Evolutionary conservation across 2,797 vertebrate species (phyloP).

Genomic region (Chiroxiphia lanceolata): DNA sequence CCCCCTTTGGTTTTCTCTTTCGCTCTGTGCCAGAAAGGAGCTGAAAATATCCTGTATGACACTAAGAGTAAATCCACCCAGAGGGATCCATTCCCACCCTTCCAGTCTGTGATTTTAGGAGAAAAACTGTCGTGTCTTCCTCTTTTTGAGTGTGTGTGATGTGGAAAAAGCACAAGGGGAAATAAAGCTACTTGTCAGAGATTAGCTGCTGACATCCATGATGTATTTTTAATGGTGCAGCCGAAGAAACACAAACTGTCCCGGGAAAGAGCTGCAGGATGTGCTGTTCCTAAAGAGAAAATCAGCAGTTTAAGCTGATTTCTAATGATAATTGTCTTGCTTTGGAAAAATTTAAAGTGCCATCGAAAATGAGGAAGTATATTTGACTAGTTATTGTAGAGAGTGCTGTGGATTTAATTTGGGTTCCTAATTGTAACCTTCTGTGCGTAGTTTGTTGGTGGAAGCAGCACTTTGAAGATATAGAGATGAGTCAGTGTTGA

Average conservation of each 20-base stretch:
- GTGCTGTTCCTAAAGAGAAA: neutral
- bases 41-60: neutral
- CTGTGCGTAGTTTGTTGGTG: neutral
- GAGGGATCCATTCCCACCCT: neutral
- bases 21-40: neutral
- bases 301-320: neutral
- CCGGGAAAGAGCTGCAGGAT: neutral
- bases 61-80: neutral
- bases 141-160: neutral
- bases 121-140: neutral
- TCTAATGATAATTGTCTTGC: neutral
- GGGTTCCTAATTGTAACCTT: constrained; percentile 1
- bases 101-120: constrained; percentile 7
- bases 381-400: constrained; percentile 8
- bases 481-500: neutral
- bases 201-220: constrained; percentile 4
- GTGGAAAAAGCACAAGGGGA: neutral
- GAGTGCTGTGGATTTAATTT: constrained; percentile 26
- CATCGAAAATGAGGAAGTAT: neutral
- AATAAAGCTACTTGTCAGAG: neutral
- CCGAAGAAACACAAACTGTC: constrained; percentile 3
- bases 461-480: neutral
- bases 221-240: constrained; percentile 11
- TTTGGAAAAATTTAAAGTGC: neutral
- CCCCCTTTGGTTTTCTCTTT: neutral